Conservation (phyloP, 2,797 vertebrate species). For the Arnoldichthys spilopterus region DNA sequence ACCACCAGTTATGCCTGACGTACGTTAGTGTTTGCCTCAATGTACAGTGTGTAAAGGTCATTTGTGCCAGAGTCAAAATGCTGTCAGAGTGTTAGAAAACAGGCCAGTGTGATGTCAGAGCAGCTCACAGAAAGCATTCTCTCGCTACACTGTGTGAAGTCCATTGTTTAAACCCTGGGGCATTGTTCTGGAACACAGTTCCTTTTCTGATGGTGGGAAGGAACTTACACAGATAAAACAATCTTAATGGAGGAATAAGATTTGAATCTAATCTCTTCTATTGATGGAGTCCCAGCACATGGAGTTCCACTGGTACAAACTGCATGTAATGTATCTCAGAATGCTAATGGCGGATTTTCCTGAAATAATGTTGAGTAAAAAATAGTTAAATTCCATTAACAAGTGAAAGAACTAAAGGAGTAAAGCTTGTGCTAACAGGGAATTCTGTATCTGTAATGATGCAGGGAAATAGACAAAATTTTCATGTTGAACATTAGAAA, state of each 20-base stretch:
- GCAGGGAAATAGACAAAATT: no score
- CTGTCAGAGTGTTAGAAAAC: constrained; percentile 11
- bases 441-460: no score
- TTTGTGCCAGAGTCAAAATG: neutral
- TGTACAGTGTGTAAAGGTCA: neutral
- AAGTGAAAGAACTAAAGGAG: no score
- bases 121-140: constrained; percentile 16
- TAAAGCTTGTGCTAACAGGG: no score
- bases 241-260: neutral
- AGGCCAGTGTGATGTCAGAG: constrained; percentile 13
- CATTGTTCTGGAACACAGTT: neutral
- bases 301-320: neutral
- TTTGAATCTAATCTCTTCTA: neutral
- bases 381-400: no score
- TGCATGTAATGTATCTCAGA: neutral
- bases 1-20: neutral
- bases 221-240: neutral
- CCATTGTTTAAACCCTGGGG: constrained; percentile 9
- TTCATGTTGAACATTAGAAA: no score
- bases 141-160: neutral
- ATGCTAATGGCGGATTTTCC: no score
- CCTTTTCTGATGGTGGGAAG: neutral
- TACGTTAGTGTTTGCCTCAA: neutral
- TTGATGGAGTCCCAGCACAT: neutral
- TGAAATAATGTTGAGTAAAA: no score